Base-by-base conservation (phyloP, 2,113 vertebrate species). In the Zapornia atra region DNA sequence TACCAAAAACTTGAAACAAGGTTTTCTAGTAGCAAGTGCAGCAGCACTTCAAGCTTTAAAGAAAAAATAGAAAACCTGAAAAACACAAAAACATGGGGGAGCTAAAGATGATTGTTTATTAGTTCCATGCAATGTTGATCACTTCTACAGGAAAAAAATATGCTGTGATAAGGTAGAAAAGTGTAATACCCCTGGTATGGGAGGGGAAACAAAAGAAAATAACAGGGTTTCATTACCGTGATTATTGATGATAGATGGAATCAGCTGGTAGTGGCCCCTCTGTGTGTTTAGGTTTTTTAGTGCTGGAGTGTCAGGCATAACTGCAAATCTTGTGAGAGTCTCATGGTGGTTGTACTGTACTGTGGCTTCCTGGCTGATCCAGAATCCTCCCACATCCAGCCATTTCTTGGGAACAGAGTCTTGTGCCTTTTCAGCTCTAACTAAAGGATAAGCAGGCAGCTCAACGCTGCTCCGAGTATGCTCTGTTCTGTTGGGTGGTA, bases 151-250 rank as follows among this genome's bases (percentile, higher is more conserved):
- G 46, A 69, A 46, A 86, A 80, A 88, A 87, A 88, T 6, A 4
- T 54, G 11, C 26, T 77, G 85, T 82, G 76, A 73, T 77, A 90
- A 95, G 65, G 61, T 70, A 86, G 54, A 57, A 94, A 86, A 92
- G 72, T 76, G 34, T 77, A 89, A 56, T 90, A 80, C 84, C 73
- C 71, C 40, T 93, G 86, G n/a, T 91, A 51, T 13, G 24, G 24
- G 22, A 12, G 22, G 40, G 65, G 25, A 53, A 94, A 90, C 44
- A 77, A 66, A 20, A 25, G 54, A 66, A 18, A 3, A 19, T 76
- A 91, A 56, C 68, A 95, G 38, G 63, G 17, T 95, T 95, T 96
- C 36, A 80, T 94, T 93, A 88, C 66, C 24, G 61, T 96, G 83
- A 80, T 96, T 78, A 93, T 69, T 92, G 44, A 46, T 92, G 65